A percentile compares a stretch with the other conserved stretches of the same genome.
Evolutionary conservation across 92 coral and sea anemone genomes (phyloP).

Genomic region (Palythoa caribaeorum): DNA sequence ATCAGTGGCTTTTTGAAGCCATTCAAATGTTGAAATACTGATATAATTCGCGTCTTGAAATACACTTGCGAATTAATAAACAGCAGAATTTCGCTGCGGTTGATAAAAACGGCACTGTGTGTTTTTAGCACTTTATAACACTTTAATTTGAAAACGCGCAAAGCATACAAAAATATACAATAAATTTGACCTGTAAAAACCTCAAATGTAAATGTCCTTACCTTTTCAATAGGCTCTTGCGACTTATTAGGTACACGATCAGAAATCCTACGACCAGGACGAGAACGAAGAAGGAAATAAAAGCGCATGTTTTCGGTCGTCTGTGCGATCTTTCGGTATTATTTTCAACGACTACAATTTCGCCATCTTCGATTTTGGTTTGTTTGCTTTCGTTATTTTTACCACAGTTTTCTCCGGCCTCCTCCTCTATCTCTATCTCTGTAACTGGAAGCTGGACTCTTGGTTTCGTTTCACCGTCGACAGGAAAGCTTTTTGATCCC

Average conservation of each 20-base stretch:
- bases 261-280: conserved; percentile 82
- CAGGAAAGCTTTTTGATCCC: conserved; percentile 65
- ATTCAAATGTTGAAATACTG: conserved; percentile 9
- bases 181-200: neutral
- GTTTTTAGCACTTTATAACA: neutral
- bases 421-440: neutral
- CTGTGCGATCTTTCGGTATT: conserved; percentile 63
- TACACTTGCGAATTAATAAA: neutral
- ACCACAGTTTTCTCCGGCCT: neutral
- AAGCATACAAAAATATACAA: neutral
- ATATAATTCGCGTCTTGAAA: neutral
- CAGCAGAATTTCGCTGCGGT: neutral
- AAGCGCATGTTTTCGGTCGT: conserved; percentile 78
- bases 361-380: conserved; percentile 69
- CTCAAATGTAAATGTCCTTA: neutral
- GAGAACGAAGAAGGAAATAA: conserved; percentile 72
- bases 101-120: neutral
- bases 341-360: conserved; percentile 64
- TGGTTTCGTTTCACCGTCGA: conserved; percentile 39
- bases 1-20: conserved; percentile 7
- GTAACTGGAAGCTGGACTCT: neutral
- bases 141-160: conserved; percentile 7
- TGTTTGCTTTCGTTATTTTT: conserved; percentile 50
- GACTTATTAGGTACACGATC: conserved; percentile 78
- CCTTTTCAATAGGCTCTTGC: conserved; percentile 34